Base-by-base conservation (phyloP, 1,140 invertebrate genomes). In the Sipha flava region DNA sequence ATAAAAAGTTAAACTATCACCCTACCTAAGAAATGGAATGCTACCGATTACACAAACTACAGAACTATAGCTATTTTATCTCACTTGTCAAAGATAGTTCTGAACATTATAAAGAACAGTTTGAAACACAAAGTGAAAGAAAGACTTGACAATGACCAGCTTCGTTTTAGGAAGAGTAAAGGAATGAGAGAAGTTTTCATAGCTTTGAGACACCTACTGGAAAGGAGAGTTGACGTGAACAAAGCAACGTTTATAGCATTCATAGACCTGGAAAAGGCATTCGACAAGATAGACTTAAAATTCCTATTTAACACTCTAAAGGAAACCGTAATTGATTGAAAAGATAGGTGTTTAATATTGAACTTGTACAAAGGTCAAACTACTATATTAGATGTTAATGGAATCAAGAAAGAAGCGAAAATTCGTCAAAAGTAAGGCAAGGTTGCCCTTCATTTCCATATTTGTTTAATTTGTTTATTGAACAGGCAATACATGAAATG, bases 381-480 rank as follows among this genome's bases (percentile, higher is more conserved):
- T 31, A 34, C 59, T 64, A 40, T 40, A 21, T 4, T 26, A 26
- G n/a, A 26, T 2, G 26, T 79, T 6, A 79, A 79, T 43, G 57
- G 64, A 34, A 34, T 5, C 18, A 47, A 26, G 64, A 80, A 29
- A 80, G 79, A 70, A 47, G 49, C 47, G 18, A 80, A 80, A 54
- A 80, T 80, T 80, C 9, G 43, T 23, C n/a, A 52, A 31, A 29
- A 52, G 79, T 80, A 18, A 80, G 79, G 34, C 79, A 68, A 43
- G 45, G 49, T 47, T 59, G 45, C 47, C 62, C 47, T 47, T 52
- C 70, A 10, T 80, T 66, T 26, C 72, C 75, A 5, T n/a, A 47
- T 12, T 14, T 83, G 16, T 82, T 82, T 37, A 82, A 77, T 47
- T 14, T 83, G 14, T 81, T 81, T 26, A 45, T 81, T 5, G 79